Evolutionary conservation across 1,140 invertebrate genomes (phyloP).

Genomic region (Pollicipes pollicipes): DNA sequence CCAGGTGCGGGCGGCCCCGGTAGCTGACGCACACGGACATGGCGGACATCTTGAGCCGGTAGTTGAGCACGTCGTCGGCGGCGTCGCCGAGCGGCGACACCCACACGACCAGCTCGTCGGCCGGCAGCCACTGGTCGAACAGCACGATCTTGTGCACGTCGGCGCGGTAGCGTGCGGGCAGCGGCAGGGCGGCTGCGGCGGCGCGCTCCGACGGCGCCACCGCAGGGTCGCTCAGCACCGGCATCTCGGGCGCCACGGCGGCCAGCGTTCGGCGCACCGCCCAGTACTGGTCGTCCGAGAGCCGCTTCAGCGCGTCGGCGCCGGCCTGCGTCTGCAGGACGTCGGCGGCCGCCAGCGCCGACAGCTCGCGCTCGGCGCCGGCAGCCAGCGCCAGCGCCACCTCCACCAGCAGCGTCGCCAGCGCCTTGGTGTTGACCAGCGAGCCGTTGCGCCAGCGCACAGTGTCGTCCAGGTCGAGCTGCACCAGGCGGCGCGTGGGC

Average conservation of each 20-base stretch:
- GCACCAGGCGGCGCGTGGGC: constrained; percentile 27
- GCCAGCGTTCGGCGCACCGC: constrained; percentile 16
- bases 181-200: neutral
- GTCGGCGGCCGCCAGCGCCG: neutral
- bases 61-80: neutral
- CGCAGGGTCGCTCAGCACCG: constrained; percentile 24
- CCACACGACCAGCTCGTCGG: neutral
- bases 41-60: too few relatives aligned
- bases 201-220: constrained; percentile 18
- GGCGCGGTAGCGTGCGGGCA: neutral
- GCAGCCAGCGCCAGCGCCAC: constrained; percentile 18
- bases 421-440: constrained; percentile 22
- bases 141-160: neutral
- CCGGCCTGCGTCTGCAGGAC: neutral
- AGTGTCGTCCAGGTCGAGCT: constrained; percentile 28
- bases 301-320: neutral
- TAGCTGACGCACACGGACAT: neutral
- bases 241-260: constrained; percentile 22
- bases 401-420: constrained; percentile 26
- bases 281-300: neutral
- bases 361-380: too few relatives aligned
- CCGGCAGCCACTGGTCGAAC: neutral
- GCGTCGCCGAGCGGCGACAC: neutral
- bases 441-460: constrained; percentile 29
- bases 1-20: neutral